Evolutionary conservation across 2,113 vertebrate genomes (phyloP), one percentile per base, ranked within the genome.

Genomic region (Notiomystis cincta): DNA sequence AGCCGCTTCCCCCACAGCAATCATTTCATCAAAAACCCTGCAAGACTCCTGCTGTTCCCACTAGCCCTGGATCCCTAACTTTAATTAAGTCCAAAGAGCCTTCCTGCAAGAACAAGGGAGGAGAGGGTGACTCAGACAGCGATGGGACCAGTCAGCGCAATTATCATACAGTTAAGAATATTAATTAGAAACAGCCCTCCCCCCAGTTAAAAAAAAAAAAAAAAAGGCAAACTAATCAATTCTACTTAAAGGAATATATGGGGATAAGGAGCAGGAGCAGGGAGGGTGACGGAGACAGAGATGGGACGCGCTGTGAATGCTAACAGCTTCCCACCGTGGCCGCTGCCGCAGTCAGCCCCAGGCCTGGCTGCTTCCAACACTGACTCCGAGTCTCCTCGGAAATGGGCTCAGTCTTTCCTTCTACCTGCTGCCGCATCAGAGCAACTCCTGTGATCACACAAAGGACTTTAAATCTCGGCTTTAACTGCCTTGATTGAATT

Each of bases 401-500:
- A 96, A 96, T 56, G 69, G 89, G 83, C 62, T 95, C 95, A 79
- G 4, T 72, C 89, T 77, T 72, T 45, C 38, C 84, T 57, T 91
- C 77, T 89, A 97, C 90, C 95, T 95, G 94, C 87, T 82, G 82
- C 94, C 25, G 87, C 95, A 92, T 78, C 93, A 73, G 71, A 95
- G 93, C 85, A 73, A 77, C 93, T 73, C 95, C 88, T 72, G 80
- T 11, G 62, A 87, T 53, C 10, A 19, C 78, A 90, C 90, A 96
- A 83, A 92, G 75, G 79, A 72, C 95, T 67, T 95, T 90, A 95
- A 95, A 93, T 89, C 89, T 87, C 25, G 1, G 83, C 76, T 91
- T 93, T 96, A 96, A 96, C 81, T 60, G 91, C 95, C 82, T 60
- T 89, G 90, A 94, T 93, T 91, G 95, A 97, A 96, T 97, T 95